Conservation (phyloP, 2,888 invertebrate species). For the Noctua comes region DNA sequence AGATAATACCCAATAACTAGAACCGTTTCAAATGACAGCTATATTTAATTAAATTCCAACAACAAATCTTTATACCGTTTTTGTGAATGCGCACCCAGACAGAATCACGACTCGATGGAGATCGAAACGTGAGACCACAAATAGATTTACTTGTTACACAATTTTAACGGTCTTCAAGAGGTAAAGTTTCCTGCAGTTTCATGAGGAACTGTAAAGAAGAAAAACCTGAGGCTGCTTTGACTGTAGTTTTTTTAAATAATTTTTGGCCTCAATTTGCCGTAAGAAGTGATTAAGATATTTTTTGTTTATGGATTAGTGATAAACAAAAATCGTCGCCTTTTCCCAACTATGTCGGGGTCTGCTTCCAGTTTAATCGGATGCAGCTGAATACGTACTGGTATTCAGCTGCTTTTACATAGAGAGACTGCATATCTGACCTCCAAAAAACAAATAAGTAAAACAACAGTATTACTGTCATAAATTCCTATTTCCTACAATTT, state of each 20-base stretch:
- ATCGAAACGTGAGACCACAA: constrained; percentile 75
- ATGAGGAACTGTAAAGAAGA: background rate
- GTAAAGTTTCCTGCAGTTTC: constrained; percentile 29
- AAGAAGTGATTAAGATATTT: background rate
- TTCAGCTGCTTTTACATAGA: too few relatives aligned
- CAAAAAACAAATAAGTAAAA: too few relatives aligned
- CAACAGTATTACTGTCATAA: background rate
- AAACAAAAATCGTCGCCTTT: background rate
- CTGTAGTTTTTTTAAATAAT: fast-evolving
- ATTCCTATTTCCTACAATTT: background rate
- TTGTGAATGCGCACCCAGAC: constrained; percentile 66
- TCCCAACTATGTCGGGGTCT: too few relatives aligned
- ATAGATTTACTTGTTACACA: constrained; percentile 74
- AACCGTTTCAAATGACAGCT: constrained; percentile 65
- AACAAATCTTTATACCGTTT: constrained; percentile 61
- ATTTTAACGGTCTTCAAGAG: constrained; percentile 74
- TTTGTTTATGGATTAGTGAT: background rate
- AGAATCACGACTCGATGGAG: constrained; percentile 72
- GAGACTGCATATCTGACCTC: too few relatives aligned
- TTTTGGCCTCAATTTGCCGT: background rate
- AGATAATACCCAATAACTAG: constrained; percentile 45
- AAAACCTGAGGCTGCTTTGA: background rate
- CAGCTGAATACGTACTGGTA: too few relatives aligned
- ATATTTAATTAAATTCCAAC: constrained; percentile 66
- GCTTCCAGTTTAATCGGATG: too few relatives aligned